phyloP scores from a whole-genome alignment of 35 echinoderm and acorn worm genomes.

The Apostichopus californicus region DNA sequence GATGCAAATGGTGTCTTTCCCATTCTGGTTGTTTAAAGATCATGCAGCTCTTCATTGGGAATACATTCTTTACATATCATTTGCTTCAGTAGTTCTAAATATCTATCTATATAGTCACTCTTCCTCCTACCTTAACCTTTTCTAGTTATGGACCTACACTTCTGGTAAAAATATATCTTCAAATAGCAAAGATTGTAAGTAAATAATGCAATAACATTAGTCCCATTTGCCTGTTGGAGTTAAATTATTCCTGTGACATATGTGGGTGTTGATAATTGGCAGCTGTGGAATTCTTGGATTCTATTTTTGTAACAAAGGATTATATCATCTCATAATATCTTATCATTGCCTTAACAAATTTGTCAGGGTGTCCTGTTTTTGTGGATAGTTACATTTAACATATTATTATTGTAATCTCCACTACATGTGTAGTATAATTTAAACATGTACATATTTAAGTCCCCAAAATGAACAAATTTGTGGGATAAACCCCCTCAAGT shows the following conservation, averaged over 20 bases:
- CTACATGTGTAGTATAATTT: too few relatives aligned
- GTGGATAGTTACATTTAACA: background rate
- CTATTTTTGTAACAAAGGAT: conserved; percentile 32
- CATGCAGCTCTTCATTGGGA: too few relatives aligned
- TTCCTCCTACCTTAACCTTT: background rate
- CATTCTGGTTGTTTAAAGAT: too few relatives aligned
- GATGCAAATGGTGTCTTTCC: too few relatives aligned
- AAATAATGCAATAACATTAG: background rate
- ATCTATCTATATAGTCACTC: too few relatives aligned
- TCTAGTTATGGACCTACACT: background rate
- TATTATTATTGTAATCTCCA: too few relatives aligned
- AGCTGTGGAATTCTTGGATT: background rate
- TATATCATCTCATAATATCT: conserved; percentile 5
- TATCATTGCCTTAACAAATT: conserved; percentile 29
- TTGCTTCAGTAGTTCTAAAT: too few relatives aligned
- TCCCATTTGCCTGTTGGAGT: background rate
- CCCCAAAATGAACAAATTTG: too few relatives aligned
- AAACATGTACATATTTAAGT: too few relatives aligned
- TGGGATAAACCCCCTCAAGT: too few relatives aligned
- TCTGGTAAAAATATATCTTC: background rate
- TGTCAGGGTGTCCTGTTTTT: background rate
- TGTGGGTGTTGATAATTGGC: background rate
- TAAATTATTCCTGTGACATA: background rate
- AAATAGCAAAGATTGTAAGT: background rate
- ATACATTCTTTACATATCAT: too few relatives aligned